Base-by-base conservation (phyloP, 2,797 vertebrate genomes). In the Sitta carolinensis region DNA sequence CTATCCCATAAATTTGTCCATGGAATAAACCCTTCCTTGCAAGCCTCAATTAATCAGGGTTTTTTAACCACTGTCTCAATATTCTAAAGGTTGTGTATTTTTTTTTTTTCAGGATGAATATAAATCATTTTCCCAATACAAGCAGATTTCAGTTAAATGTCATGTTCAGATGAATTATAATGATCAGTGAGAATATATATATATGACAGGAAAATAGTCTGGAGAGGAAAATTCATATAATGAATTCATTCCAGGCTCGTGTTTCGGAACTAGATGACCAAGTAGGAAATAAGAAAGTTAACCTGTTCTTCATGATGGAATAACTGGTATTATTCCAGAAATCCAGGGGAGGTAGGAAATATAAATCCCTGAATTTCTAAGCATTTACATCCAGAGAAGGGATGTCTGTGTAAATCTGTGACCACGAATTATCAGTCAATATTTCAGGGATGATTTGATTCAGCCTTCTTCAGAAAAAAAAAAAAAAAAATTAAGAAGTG, bases 81-180 rank as follows among this genome's bases (percentile, higher is more conserved):
- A 25, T 51, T 80, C 29, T n/a, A 29, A 72, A 17, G 0, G 8
- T 9, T 32, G 30, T 1, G 36, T n/a, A n/a, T 21, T 45, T 94
- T 36, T 58, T 25, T 87, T 89, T 88, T 79, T 48, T 38, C 11
- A 61, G 27, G 18, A 18, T n/a, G 42, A 27, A 15, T 38, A 40
- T 74, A 90, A 91, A 94, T 94, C 47, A 57, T 66, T 85, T 55
- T 95, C 78, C 48, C 70, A 82, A 8, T n/a, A 45, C 51, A 64
- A 94, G 89, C 76, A 94, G 67, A 83, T 94, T 91, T 82, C 89
- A 75, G 67, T 61, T 91, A 85, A 90, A 92, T 94, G 87, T 96
- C 94, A 64, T 25, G n/a, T 96, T 96, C 32, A 68, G 63, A 81
- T 89, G 93, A 95, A 91, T 96, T 90, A 87, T 36, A 36, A 87